These are phyloP conservation scores for Heterocephalus glaber DNA, from an alignment of 2,113 vertebrate species.

Conservation along the genomic window DNA sequence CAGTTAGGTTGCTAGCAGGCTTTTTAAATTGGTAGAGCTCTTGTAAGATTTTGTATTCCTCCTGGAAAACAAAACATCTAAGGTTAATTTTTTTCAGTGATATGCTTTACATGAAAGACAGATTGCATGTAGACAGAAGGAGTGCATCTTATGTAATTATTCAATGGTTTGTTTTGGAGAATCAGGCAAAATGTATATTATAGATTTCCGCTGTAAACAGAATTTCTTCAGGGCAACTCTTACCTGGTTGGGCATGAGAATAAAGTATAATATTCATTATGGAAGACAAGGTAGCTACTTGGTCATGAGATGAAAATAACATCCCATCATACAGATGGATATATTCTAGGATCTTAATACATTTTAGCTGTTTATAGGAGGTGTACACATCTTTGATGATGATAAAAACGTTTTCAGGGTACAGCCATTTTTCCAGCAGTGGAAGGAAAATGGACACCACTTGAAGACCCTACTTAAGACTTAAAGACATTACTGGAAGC, in stretches of 20 bases:
- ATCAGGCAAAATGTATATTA: not conserved
- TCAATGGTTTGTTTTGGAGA: slow-evolving; percentile 24
- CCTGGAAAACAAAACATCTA: slow-evolving; percentile 84
- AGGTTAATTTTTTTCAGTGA: slow-evolving; percentile 36
- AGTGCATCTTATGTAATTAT: not conserved
- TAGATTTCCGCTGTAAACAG: not conserved
- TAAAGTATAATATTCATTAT: not conserved
- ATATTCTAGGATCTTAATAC: not conserved
- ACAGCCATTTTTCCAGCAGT: not conserved
- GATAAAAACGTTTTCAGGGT: not conserved
- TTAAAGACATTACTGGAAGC: not conserved
- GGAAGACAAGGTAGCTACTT: not conserved
- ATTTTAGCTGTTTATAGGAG: not conserved
- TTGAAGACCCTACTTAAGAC: too few species aligned
- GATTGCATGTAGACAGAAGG: not conserved
- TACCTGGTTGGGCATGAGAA: not conserved
- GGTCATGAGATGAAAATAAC: not conserved
- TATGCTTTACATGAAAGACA: slow-evolving; percentile 7
- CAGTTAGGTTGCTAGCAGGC: slow-evolving; percentile 84
- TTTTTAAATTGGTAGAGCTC: slow-evolving; percentile 93
- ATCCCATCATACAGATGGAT: not conserved
- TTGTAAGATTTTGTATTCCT: slow-evolving; percentile 92
- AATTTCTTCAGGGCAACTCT: slow-evolving; percentile 17
- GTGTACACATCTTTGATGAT: not conserved
- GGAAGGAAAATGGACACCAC: not conserved